phyloP scores from a whole-genome alignment of 2,113 vertebrate species.

The Cinclus mexicanus region DNA sequence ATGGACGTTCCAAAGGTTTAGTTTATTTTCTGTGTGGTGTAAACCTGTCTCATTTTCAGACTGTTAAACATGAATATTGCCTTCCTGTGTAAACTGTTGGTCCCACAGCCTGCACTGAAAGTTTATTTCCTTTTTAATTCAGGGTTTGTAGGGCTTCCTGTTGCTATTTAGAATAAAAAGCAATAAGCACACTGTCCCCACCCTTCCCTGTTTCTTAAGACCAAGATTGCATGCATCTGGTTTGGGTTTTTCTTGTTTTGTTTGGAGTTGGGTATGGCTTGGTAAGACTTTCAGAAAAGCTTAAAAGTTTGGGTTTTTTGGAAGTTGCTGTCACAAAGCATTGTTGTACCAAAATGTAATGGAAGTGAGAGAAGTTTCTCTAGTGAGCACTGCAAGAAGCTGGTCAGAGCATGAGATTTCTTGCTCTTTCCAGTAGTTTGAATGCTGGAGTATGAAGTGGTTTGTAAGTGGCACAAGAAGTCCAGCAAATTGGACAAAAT shows the following conservation, averaged over 20 bases:
- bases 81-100: not conserved
- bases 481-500: not conserved
- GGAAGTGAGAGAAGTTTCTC: not conserved
- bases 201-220: not conserved
- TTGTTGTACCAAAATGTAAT: not conserved
- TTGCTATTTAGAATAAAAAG: not conserved
- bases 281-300: not conserved
- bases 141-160: not conserved
- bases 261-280: not conserved
- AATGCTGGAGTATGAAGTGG: not conserved
- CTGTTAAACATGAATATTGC: not conserved
- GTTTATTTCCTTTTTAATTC: conserved; percentile 21
- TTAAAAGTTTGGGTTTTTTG: not conserved
- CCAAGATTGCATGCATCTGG: not conserved
- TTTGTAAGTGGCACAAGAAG: not conserved
- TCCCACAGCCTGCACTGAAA: not conserved
- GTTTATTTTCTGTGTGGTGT: conserved; percentile 5
- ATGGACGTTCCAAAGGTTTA: not conserved
- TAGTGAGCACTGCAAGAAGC: not conserved
- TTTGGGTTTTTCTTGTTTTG: not conserved
- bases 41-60: conserved; percentile 4
- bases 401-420: accelerated
- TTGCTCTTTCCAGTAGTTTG: not conserved
- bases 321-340: not conserved
- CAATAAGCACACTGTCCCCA: not conserved